phyloP scores from a whole-genome alignment of 2,113 vertebrate species.

The Poeciliopsis retropinna region DNA sequence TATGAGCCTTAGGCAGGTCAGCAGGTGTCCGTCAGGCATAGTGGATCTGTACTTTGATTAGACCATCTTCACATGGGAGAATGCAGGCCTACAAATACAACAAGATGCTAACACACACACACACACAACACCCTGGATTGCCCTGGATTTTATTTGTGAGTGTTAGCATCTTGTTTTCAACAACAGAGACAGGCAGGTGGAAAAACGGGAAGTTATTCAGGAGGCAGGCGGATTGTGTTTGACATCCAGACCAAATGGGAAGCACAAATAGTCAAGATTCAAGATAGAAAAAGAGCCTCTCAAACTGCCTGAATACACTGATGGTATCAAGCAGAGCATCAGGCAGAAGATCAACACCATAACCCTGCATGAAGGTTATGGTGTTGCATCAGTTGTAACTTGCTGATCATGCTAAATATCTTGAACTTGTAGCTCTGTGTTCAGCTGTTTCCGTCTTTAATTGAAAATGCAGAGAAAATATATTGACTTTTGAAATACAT shows the following conservation, averaged over 20 bases:
- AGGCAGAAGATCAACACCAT: too few species aligned
- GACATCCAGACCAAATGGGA: background rate
- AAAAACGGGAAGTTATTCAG: background rate
- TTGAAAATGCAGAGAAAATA: too few species aligned
- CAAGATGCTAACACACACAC: too few species aligned
- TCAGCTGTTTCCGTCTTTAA: too few species aligned
- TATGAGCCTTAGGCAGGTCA: background rate
- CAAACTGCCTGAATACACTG: slow-evolving; percentile 1
- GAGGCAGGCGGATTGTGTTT: background rate
- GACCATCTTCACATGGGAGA: background rate
- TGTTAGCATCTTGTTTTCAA: slow-evolving; percentile 6
- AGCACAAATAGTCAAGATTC: slow-evolving; percentile 5
- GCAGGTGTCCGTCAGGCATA: background rate
- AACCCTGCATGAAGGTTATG: too few species aligned
- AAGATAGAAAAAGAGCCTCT: slow-evolving; percentile 9
- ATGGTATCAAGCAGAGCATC: too few species aligned
- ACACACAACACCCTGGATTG: background rate
- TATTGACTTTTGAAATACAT: too few species aligned
- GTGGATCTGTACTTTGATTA: background rate
- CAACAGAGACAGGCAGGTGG: too few species aligned
- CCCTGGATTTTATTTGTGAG: background rate
- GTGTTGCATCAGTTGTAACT: too few species aligned
- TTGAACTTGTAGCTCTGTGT: too few species aligned
- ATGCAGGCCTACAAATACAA: background rate
- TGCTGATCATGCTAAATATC: too few species aligned